Evolutionary conservation across 2,888 invertebrate genomes (phyloP).

Genomic region (Chalcis sispes): DNA sequence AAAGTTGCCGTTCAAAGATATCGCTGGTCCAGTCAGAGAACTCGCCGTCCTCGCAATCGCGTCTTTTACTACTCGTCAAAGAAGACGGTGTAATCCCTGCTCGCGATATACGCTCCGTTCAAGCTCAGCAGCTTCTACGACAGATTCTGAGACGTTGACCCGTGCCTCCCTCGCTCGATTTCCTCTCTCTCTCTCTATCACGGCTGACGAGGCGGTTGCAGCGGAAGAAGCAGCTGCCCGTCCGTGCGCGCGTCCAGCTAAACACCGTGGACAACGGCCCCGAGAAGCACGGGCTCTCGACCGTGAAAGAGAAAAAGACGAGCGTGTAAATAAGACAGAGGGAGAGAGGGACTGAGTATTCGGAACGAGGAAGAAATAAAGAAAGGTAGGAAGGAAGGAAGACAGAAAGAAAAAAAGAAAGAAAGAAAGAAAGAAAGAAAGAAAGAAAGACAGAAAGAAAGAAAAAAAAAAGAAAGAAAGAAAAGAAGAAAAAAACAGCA

Average conservation of each 20-base stretch:
- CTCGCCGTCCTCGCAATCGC: not conserved
- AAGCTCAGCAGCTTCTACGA: not conserved
- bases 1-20: not conserved
- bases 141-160: conserved; percentile 39
- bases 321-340: conserved; percentile 2
- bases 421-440: not conserved
- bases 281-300: too few relatives aligned
- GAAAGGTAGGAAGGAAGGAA: conserved; percentile 6
- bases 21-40: not conserved
- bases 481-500: conserved; percentile 12
- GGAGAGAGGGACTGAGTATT: too few relatives aligned
- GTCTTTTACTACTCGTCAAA: not conserved
- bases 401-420: not conserved
- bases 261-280: not conserved
- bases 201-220: conserved; percentile 8
- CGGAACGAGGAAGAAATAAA: too few relatives aligned
- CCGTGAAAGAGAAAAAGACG: too few relatives aligned
- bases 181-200: conserved; percentile 44
- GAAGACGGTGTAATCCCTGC: not conserved
- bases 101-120: not conserved
- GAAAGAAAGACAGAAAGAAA: conserved; percentile 5
- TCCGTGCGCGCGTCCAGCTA: conserved; percentile 18
- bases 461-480: not conserved
- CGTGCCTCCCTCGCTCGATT: conserved; percentile 4
- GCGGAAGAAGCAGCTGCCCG: conserved; percentile 38